Conservation (phyloP, 2,888 invertebrate species). For the Tolmerus cingulatus region DNA sequence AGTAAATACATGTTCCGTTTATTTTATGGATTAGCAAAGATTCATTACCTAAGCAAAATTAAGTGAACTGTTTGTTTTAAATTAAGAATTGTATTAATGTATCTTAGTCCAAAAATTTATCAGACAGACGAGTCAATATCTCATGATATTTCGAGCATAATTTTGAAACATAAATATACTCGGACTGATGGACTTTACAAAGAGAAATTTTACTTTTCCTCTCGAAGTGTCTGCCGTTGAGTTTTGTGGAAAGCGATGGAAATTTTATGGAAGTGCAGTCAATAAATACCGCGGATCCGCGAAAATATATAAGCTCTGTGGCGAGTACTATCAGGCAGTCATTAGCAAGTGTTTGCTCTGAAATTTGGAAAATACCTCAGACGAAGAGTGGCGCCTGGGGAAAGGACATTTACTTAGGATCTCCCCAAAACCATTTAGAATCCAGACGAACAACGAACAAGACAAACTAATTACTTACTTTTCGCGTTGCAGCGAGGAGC, state of each 20-base stretch:
- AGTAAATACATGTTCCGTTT: too few species aligned
- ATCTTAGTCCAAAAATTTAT: not conserved
- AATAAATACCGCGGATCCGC: not conserved
- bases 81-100: not conserved
- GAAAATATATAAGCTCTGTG: not conserved
- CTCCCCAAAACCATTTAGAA: not conserved
- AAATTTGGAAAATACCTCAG: slow-evolving; percentile 17
- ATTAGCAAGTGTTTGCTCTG: slow-evolving; percentile 7
- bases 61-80: not conserved
- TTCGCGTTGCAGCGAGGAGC: not conserved
- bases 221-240: not conserved
- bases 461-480: slow-evolving; percentile 23
- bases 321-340: not conserved
- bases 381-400: not conserved
- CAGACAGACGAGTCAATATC: not conserved
- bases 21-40: not conserved
- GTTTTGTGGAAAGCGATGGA: not conserved
- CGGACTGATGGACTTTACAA: not conserved
- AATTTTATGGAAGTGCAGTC: not conserved
- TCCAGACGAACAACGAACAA: not conserved
- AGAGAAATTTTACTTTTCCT: not conserved
- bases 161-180: not conserved
- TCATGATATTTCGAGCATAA: not conserved
- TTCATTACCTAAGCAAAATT: not conserved
- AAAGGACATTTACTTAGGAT: not conserved